phyloP scores from a whole-genome alignment of 2,797 vertebrate species.

The Hipposideros larvatus region DNA sequence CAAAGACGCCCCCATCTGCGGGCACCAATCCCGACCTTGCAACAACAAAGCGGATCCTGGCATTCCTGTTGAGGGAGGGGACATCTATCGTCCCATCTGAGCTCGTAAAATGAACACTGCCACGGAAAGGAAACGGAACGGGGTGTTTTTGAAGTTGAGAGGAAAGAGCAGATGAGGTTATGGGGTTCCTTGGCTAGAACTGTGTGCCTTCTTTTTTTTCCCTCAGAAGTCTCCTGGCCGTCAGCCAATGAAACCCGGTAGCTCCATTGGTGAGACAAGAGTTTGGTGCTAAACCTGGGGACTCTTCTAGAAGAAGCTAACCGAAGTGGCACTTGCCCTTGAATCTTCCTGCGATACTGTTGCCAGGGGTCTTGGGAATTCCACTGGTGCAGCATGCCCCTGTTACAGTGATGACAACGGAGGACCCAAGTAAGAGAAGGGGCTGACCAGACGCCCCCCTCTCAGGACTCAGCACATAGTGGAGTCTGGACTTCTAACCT shows the following conservation, averaged over 20 bases:
- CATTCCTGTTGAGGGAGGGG: not conserved
- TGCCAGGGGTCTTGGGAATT: not conserved
- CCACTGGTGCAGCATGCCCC: accelerated
- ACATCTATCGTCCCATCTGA: not conserved
- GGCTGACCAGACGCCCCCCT: not conserved
- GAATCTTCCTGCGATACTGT: accelerated
- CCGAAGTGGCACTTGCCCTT: not conserved
- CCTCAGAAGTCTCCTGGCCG: not conserved
- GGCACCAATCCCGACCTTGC: not conserved
- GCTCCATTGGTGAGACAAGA: not conserved
- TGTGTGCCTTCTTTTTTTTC: not conserved
- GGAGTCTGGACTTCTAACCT: accelerated
- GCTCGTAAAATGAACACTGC: conserved; percentile 68
- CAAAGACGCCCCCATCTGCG: not conserved
- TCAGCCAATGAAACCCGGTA: not conserved
- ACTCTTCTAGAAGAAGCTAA: not conserved
- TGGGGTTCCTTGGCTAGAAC: not conserved
- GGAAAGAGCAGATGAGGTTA: not conserved
- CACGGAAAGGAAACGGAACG: conserved; percentile 34
- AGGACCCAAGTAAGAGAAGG: not conserved
- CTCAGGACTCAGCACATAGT: accelerated
- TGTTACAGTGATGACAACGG: not conserved
- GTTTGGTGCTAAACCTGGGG: not conserved
- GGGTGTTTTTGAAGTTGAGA: conserved; percentile 32
- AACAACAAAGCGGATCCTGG: conserved; percentile 45